These are phyloP conservation scores for Tridacna crocea DNA, from an alignment of 2,888 invertebrate species.

Conservation along the genomic window DNA sequence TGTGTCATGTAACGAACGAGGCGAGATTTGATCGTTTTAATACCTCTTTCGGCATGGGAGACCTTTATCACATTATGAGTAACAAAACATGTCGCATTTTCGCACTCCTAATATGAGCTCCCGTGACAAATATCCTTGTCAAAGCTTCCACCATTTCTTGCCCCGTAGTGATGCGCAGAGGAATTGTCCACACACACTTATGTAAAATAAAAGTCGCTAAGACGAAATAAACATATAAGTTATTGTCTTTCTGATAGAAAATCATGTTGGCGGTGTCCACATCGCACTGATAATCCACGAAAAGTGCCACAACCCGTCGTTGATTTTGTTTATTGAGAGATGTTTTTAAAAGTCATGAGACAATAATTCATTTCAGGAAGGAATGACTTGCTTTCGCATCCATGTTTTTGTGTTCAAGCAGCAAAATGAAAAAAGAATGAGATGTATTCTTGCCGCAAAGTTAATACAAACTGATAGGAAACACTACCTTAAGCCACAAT, in stretches of 20 bases:
- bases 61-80: constrained; percentile 43
- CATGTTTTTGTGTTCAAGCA: too few species aligned
- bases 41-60: constrained; percentile 45
- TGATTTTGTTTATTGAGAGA: too few species aligned
- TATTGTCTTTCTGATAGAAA: constrained; percentile 41
- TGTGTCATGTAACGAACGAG: constrained; percentile 48
- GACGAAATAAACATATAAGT: constrained; percentile 42
- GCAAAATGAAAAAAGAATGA: too few species aligned
- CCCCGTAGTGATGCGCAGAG: constrained; percentile 38
- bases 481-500: too few species aligned
- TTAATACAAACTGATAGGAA: too few species aligned
- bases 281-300: constrained; percentile 58
- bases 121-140: constrained; percentile 25
- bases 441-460: too few species aligned
- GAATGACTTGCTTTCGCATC: too few species aligned
- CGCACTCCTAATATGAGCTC: constrained; percentile 28
- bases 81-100: constrained; percentile 31
- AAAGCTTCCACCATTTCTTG: constrained; percentile 42
- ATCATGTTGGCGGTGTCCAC: constrained; percentile 37
- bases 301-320: too few species aligned
- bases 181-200: constrained; percentile 38
- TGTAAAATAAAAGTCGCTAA: constrained; percentile 40
- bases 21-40: too few species aligned
- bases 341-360: too few species aligned
- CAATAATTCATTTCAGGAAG: too few species aligned